Percentiles rank a stretch among this genome's conserved stretches.
phyloP scores from a whole-genome alignment of 2,113 vertebrate genomes.

The Procapra przewalskii region DNA sequence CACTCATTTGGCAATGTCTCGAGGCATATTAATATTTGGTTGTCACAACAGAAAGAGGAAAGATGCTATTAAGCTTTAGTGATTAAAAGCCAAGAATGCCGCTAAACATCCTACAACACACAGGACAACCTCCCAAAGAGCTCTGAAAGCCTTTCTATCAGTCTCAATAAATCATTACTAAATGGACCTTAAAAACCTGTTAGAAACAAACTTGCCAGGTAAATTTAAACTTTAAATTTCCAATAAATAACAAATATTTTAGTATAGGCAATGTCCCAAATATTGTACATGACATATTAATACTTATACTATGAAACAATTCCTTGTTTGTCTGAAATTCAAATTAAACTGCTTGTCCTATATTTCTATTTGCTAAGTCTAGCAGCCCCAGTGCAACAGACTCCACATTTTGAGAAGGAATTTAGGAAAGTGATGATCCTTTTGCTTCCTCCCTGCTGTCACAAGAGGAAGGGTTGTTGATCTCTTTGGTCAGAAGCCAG shows the following conservation, averaged over 20 bases:
- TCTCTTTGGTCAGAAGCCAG: neutral
- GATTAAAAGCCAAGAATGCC: neutral
- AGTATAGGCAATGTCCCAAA: neutral
- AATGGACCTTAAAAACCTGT: neutral
- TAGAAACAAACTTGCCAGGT: neutral
- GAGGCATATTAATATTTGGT: neutral
- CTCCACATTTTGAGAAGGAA: neutral
- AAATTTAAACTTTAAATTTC: neutral
- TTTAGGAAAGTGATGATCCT: neutral
- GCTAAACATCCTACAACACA: neutral
- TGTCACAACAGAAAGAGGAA: neutral
- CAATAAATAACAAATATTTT: neutral
- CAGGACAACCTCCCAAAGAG: neutral
- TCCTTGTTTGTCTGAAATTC: neutral
- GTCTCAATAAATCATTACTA: neutral
- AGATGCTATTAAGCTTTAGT: neutral
- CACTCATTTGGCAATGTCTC: neutral
- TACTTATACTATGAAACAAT: neutral
- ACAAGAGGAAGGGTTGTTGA: neutral
- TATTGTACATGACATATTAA: neutral
- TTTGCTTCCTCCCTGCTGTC: neutral
- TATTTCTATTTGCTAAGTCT: constrained; percentile 1
- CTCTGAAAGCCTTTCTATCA: neutral
- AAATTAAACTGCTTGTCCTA: neutral
- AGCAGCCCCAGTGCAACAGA: neutral